phyloP scores from a whole-genome alignment of 2,113 vertebrate genomes.

The Microtus ochrogaster region DNA sequence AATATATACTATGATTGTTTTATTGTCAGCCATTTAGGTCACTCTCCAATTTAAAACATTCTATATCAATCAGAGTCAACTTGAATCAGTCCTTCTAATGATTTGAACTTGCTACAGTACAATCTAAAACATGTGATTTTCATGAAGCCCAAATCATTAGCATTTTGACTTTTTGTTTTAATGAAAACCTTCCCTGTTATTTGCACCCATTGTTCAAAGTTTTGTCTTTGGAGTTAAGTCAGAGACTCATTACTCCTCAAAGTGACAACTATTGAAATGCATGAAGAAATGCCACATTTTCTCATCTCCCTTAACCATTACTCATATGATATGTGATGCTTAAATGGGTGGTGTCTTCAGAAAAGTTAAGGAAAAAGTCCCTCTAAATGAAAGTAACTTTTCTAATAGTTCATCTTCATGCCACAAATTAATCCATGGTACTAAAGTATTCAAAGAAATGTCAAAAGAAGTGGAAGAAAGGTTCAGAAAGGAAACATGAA shows the following conservation, averaged over 20 bases:
- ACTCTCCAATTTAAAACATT: background rate
- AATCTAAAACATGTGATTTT: background rate
- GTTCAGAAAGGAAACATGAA: conserved; percentile 79
- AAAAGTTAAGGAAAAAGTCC: conserved; percentile 56
- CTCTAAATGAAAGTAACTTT: conserved; percentile 76
- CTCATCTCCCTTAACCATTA: conserved; percentile 70
- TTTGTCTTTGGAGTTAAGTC: background rate
- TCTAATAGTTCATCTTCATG: conserved; percentile 70
- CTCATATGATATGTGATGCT: conserved; percentile 69
- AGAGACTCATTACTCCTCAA: background rate
- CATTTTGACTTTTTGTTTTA: background rate
- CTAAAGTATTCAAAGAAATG: conserved; percentile 78
- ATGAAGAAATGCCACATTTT: conserved; percentile 26
- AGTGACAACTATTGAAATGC: conserved; percentile 39
- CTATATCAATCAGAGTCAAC: background rate
- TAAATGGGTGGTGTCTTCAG: conserved; percentile 53
- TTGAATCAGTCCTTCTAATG: background rate
- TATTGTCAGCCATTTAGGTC: conserved; percentile 13
- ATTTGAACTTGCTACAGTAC: background rate
- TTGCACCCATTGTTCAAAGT: background rate
- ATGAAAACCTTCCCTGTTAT: background rate
- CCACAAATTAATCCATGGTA: conserved; percentile 74
- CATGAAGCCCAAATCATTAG: background rate
- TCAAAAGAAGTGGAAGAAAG: conserved; percentile 76
- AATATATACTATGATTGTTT: background rate